Base-by-base conservation (phyloP, 2,888 invertebrate genomes). In the Athrips mouffetella region DNA sequence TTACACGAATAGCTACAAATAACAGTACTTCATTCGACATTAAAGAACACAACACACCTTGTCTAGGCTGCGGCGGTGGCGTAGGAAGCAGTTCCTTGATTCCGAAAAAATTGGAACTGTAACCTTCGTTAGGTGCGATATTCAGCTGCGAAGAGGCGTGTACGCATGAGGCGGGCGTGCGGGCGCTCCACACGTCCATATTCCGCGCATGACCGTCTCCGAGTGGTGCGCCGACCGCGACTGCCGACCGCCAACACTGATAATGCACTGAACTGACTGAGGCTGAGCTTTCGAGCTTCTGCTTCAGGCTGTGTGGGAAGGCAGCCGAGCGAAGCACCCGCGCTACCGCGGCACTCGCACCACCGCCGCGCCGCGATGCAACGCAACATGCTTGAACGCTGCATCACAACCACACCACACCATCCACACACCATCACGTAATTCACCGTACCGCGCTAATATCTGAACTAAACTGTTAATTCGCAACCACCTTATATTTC, bases 51-150 rank as follows among this genome's bases (percentile, higher is more conserved):
- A 50, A 67, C 76, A 64, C 63, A 84, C 84, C 79, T 85, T 76
- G 72, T 64, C 76, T 75, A 52, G 69, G 72, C 65, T 71, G 73
- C 58, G 85, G 75, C 57, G 87, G 78, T 60, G 87, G 75, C 59
- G 82, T 52, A 68, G 50, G 23, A 11, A 39, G 5, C 52, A 75
- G 75, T 66, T 93, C 93, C 54, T 91, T 89, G 55, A 84, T 85
- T 79, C 95, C 94, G 89, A 94, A 94, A 87, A 94, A 95, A 78
- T 93, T 91, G 71, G 95, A 89, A 80, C 94, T 93, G 80, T 95
- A 95, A 78, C 94, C 94, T 58, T 93, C 91, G 72, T 91, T 92
- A 62, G 93, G 92, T 79, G 93, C 94, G 81, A 94, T 92, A 68
- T 91, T 91, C 90, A 76, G 91, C 88, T 73, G 89, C 85, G 67